phyloP scores from a whole-genome alignment of 1,140 invertebrate species.

The Propsilocerus akamusi region DNA sequence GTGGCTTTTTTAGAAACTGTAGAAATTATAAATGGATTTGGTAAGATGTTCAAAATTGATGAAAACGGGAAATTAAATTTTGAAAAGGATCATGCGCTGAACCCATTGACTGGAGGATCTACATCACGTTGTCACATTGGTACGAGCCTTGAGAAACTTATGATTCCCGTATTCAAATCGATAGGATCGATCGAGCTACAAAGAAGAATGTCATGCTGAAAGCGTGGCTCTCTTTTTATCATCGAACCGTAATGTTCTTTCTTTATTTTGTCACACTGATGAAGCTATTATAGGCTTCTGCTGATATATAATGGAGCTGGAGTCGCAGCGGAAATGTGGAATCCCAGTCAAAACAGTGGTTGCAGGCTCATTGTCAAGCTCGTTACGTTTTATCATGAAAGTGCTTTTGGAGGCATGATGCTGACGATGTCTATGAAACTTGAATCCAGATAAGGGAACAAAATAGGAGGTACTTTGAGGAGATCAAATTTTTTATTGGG shows the following conservation, averaged over 20 bases:
- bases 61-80: conserved; percentile 67
- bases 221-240: conserved; percentile 76
- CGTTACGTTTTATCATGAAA: conserved; percentile 72
- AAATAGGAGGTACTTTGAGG: conserved; percentile 17
- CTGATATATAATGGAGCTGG: conserved; percentile 70
- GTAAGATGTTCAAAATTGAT: conserved; percentile 68
- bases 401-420: conserved; percentile 59
- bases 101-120: conserved; percentile 51
- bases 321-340: conserved; percentile 79
- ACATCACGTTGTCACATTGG: conserved; percentile 50
- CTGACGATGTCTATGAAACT: conserved; percentile 28
- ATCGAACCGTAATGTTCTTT: conserved; percentile 55
- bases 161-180: conserved; percentile 72
- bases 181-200: conserved; percentile 79
- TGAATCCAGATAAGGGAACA: conserved; percentile 31
- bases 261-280: conserved; percentile 67
- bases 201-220: conserved; percentile 92
- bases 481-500: not conserved
- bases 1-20: conserved; percentile 63
- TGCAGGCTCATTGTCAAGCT: conserved; percentile 78
- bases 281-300: conserved; percentile 66
- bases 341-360: conserved; percentile 69
- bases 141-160: conserved; percentile 78
- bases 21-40: conserved; percentile 93
- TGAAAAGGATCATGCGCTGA: conserved; percentile 47